These are phyloP conservation scores for Enteromius anoplus DNA, from an alignment of 2,797 vertebrate species.

Conservation along the genomic window DNA sequence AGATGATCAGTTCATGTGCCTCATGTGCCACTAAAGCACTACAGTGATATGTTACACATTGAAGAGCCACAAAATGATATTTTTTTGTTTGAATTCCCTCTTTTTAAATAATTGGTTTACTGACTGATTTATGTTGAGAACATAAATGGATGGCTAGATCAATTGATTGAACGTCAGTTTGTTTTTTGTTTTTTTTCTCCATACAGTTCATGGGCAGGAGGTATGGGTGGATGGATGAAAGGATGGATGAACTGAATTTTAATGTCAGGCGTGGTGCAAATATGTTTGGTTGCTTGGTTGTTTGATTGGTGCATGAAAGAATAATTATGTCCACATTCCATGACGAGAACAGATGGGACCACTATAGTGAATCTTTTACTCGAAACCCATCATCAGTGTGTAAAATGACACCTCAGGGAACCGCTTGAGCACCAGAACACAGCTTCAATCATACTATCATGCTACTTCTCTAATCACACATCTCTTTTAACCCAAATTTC, in stretches of 20 bases:
- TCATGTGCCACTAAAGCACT: too few relatives aligned
- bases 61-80: too few relatives aligned
- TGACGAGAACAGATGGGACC: constrained; percentile 33
- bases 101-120: too few relatives aligned
- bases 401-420: constrained; percentile 29
- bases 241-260: background rate
- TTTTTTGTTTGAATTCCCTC: too few relatives aligned
- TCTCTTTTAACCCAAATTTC: constrained; percentile 23
- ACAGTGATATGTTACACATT: too few relatives aligned
- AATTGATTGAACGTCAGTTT: background rate
- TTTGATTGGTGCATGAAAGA: background rate
- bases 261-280: background rate
- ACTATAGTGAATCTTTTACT: background rate
- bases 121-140: too few relatives aligned
- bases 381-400: constrained; percentile 21
- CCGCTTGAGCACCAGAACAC: constrained; percentile 16
- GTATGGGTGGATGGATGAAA: background rate
- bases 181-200: too few relatives aligned
- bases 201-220: background rate
- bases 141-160: too few relatives aligned
- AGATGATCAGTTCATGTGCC: too few relatives aligned
- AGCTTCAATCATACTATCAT: constrained; percentile 33
- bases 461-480: constrained; percentile 21
- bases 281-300: background rate
- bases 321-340: background rate